Base-by-base conservation (phyloP, 1,140 invertebrate species). In the Papilio machaon region DNA sequence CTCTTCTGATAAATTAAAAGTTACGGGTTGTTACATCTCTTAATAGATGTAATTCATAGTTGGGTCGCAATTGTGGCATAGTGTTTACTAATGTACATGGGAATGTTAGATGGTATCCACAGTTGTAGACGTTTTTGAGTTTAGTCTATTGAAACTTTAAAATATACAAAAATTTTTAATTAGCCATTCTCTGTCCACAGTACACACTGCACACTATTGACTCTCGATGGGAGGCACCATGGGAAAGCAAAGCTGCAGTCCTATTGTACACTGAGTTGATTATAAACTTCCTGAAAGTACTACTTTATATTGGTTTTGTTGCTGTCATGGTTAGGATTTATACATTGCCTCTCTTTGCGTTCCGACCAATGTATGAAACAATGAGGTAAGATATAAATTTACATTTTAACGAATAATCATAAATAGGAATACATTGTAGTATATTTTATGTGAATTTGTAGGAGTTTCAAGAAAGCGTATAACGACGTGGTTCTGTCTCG, bases 161-260 rank as follows among this genome's bases (percentile, higher is more conserved):
- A 3, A 67, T 67, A 6, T 67, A 6, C 23, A 67, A 10, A 67
- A 11, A 6, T 0, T 35, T 0, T 30, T 19, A 74, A 46, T 74
- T 49, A 5, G 19, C 9, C 5, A 49, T 82, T 74, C 73, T 76
- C 82, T 84, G 74, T 81, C 23, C 87, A 9, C 99, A 99, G 95
- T 99, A 99, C 94, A 94, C 98, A 17, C 95, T 99, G 7, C 99
- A 99, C 93, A 97, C 98, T 0, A 97, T 99, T 79, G 99, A 99
- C 94, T 96, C 99, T 60, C 97, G 98, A 87, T 98, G 98, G 93
- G 98, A 99, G 89, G 98, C 98, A 82, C 99, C 99, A 8, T 99
- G 99, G 99, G 99, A 99, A 91, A 99, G 99, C 92, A 99, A 99
- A 95, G 99, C 99, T 15, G 99, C 99, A 2, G 99, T 99, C 90